Evolutionary conservation across 92 coral and sea anemone species (phyloP).

Genomic region (Epizoanthus stellaris): DNA sequence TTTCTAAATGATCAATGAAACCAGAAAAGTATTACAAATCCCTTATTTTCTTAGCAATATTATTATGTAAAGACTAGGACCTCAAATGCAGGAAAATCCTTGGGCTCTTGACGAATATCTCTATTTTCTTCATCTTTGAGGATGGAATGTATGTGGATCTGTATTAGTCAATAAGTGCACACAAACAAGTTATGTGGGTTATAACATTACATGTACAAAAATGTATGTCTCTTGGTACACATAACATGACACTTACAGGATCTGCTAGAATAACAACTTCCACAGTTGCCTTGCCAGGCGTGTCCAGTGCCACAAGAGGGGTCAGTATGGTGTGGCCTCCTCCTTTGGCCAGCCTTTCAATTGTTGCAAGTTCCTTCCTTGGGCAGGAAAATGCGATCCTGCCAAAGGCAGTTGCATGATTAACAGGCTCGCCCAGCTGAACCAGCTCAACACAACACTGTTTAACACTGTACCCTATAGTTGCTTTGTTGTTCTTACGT

Average conservation of each 20-base stretch:
- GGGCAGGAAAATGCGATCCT: conserved; percentile 98
- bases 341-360: conserved; percentile 70
- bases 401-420: conserved; percentile 94
- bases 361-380: conserved; percentile 69
- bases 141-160: no score
- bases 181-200: no score
- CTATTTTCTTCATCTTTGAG: no score
- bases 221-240: background rate
- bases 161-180: no score
- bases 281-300: conserved; percentile 97
- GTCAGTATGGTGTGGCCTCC: conserved; percentile 82
- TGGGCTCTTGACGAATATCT: no score
- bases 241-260: conserved; percentile 61
- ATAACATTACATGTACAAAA: background rate
- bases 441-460: conserved; percentile 90
- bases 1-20: no score
- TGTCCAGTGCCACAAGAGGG: conserved; percentile 85
- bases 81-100: no score
- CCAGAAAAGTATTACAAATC: no score
- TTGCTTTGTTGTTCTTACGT: conserved; percentile 70
- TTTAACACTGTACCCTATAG: conserved; percentile 77
- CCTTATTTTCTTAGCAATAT: no score
- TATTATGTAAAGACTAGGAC: no score
- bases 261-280: conserved; percentile 93
- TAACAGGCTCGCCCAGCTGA: conserved; percentile 72